These are phyloP conservation scores for Aelia acuminata DNA, from an alignment of 2,888 invertebrate species.

Conservation along the genomic window DNA sequence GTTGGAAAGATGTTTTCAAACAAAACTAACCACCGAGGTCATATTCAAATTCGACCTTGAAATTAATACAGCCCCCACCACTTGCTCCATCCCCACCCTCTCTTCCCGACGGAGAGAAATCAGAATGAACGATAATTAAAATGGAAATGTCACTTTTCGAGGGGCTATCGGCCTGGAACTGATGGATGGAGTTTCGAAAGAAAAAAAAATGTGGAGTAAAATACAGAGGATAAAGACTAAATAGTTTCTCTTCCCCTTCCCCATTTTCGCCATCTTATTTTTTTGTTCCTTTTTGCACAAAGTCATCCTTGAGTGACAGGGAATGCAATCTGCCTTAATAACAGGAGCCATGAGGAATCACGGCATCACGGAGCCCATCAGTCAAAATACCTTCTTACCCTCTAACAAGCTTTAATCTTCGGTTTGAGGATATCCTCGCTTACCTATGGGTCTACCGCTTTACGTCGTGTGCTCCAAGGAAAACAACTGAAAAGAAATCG, in stretches of 20 bases:
- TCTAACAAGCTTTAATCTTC: conserved; percentile 25
- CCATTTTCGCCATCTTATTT: not conserved
- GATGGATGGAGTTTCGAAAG: not conserved
- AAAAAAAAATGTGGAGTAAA: conserved; percentile 32
- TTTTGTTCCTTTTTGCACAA: conserved; percentile 36
- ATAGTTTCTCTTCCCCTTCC: conserved; percentile 31
- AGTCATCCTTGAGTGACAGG: conserved; percentile 56
- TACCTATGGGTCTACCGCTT: not conserved
- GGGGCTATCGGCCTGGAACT: conserved; percentile 19
- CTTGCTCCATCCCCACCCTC: not conserved
- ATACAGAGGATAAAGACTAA: conserved; percentile 49
- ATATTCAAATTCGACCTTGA: conserved; percentile 59
- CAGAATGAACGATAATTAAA: conserved; percentile 46
- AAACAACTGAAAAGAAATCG: not conserved
- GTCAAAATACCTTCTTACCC: conserved; percentile 25
- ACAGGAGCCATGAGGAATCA: conserved; percentile 41
- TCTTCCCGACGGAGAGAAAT: not conserved
- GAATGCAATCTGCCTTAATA: conserved; percentile 55
- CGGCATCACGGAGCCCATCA: conserved; percentile 38
- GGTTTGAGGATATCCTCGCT: not conserved
- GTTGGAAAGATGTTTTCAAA: conserved; percentile 52
- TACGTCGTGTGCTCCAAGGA: not conserved
- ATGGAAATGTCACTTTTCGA: conserved; percentile 41
- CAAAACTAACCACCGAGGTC: conserved; percentile 55
- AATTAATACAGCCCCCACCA: conserved; percentile 52